A percentile compares a stretch with the other conserved stretches of the same genome.
Conservation (phyloP, 2,797 vertebrate genomes). For the Sylvia borin region DNA sequence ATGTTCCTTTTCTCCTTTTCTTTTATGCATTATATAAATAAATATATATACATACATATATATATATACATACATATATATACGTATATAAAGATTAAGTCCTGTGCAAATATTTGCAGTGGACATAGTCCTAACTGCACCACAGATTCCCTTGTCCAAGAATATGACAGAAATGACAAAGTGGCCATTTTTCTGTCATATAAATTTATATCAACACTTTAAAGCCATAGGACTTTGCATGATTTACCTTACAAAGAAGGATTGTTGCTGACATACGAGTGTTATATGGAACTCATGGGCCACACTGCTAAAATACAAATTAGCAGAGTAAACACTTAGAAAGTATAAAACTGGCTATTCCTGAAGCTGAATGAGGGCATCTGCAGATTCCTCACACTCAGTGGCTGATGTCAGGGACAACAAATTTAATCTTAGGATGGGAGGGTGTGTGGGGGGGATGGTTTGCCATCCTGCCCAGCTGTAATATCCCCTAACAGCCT, state of each 20-base stretch:
- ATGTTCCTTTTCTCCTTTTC: not conserved
- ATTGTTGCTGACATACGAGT: not conserved
- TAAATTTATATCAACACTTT: conserved; percentile 15
- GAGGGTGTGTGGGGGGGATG: not conserved
- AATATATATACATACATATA: not conserved
- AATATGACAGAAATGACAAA: conserved; percentile 20
- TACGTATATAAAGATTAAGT: not conserved
- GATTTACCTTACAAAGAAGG: conserved; percentile 20
- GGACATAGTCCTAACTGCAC: not conserved
- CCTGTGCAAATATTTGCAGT: conserved; percentile 17
- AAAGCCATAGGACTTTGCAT: not conserved
- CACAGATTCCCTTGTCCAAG: not conserved
- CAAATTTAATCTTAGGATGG: not conserved
- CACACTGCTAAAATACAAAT: conserved; percentile 26
- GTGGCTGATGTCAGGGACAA: conserved; percentile 18
- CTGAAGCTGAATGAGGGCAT: conserved; percentile 4
- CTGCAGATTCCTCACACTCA: not conserved
- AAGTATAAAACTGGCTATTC: not conserved
- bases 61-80: too few species aligned
- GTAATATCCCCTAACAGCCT: conserved; percentile 52
- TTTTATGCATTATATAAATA: not conserved
- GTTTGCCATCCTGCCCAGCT: conserved; percentile 37
- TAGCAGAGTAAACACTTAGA: conserved; percentile 25
- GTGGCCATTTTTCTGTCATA: not conserved
- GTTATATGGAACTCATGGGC: not conserved